Base-by-base conservation (phyloP, 2,113 vertebrate species). In the Tricholaema leucomelas region DNA sequence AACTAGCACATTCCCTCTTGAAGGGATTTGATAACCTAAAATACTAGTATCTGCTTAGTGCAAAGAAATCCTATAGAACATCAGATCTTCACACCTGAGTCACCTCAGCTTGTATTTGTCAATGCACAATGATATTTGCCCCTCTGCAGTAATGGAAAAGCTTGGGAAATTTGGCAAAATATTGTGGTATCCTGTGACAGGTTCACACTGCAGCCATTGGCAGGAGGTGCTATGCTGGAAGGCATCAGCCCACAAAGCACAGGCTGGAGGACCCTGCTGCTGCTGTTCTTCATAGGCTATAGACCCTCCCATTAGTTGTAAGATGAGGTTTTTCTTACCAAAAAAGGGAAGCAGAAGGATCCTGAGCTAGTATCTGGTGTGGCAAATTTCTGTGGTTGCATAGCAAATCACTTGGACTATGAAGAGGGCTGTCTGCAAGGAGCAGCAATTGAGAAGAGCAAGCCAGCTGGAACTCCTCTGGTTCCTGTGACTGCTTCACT, bases 181-280 rank as follows among this genome's bases (percentile, higher is more conserved):
- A 9, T 28, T 78, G 61, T 52, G 84, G 24, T 61, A 10, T 1
- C 1, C 70, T 21, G 28, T 28, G 59, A 18, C 50, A 31, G 25
- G 67, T 44, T 40, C 4, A 7, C 10, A 2, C 35, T 28, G 42
- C 30, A 81, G 30, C 42, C 18, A 19, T 3, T 24, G 38, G 48
- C 61, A 2, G 33, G 25, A 64, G 20, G 20, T 40, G 54, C 24
- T 0, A 1, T 1, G 5, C 74, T 46, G 20, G 54, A 36, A 59
- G 44, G 25, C 35, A 6, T 44, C 64, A 44, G 33, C 6, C 9
- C 0, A 0, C 8, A 0, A 0, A 4, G 12, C 2, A 4, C 3
- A 6, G 54, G 67, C 50, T 46, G 71, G 28, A 65, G 60, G 30
- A 56, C 6, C 0, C 0, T 50, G 48, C 2, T 4, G 3, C 18